phyloP scores from a whole-genome alignment of 2,888 invertebrate genomes.

The Empis livida region DNA sequence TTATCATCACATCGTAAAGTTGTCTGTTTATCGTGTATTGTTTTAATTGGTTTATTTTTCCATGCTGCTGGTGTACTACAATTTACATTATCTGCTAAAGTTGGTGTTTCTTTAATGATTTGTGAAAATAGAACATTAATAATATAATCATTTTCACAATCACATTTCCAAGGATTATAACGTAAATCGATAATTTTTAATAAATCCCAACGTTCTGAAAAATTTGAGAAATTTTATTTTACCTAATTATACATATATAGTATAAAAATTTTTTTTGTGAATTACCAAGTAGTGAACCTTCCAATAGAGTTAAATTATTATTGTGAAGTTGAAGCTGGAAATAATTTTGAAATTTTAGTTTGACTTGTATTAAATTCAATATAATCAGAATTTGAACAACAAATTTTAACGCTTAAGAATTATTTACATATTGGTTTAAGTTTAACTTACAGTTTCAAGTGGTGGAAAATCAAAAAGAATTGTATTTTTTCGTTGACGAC shows the following conservation, averaged over 20 bases:
- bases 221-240: constrained; percentile 5
- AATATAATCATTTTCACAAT: constrained; percentile 67
- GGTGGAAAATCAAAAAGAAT: constrained; percentile 49
- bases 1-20: constrained; percentile 44
- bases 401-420: no score
- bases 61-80: constrained; percentile 56
- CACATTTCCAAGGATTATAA: constrained; percentile 65
- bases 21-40: constrained; percentile 42
- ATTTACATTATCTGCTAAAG: constrained; percentile 32
- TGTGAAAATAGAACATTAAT: constrained; percentile 48
- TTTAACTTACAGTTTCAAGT: constrained; percentile 42
- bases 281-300: constrained; percentile 46
- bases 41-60: constrained; percentile 43
- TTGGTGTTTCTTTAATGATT: constrained; percentile 27
- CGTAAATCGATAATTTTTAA: constrained; percentile 52
- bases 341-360: background rate
- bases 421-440: no score
- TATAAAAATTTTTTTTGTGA: no score
- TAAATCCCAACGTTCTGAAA: constrained; percentile 56
- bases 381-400: no score
- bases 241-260: no score
- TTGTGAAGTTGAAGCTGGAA: constrained; percentile 55
- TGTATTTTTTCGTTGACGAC: constrained; percentile 36
- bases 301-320: constrained; percentile 42
- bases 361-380: no score